These are phyloP conservation scores for Psylliodes chrysocephalus DNA, from an alignment of 2,888 invertebrate species.

Conservation along the genomic window DNA sequence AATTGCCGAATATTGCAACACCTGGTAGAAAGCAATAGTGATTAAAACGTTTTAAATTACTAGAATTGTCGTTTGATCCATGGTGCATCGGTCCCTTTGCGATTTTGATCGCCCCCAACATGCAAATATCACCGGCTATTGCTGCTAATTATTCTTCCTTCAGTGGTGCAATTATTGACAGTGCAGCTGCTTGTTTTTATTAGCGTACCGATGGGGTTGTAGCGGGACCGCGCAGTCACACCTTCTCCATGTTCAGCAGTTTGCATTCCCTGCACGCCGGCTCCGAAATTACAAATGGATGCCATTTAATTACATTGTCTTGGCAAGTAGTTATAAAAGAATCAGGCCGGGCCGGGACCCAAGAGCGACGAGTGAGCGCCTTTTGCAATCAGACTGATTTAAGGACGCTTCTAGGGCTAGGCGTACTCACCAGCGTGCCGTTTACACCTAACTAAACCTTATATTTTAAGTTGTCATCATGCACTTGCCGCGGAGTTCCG, in stretches of 20 bases:
- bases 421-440: conserved; percentile 20
- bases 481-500: neutral
- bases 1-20: too few species aligned
- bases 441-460: conserved; percentile 6
- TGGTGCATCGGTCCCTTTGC: neutral
- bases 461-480: conserved; percentile 2
- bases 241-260: conserved; percentile 64
- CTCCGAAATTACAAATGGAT: conserved; percentile 65
- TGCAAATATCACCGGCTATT: conserved; percentile 57
- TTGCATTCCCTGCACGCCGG: conserved; percentile 64
- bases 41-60: too few species aligned
- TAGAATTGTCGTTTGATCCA: neutral
- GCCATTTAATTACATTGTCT: conserved; percentile 66
- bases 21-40: too few species aligned
- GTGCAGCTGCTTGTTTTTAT: conserved; percentile 63
- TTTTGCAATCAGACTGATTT: conserved; percentile 60
- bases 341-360: conserved; percentile 57
- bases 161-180: conserved; percentile 60
- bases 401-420: conserved; percentile 53
- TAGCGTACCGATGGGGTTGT: conserved; percentile 60
- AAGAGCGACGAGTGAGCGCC: conserved; percentile 34
- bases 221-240: conserved; percentile 62
- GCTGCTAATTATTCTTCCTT: conserved; percentile 62
- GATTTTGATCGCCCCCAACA: conserved; percentile 42
- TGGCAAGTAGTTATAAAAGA: conserved; percentile 65